Base-by-base conservation (phyloP, 2,113 vertebrate genomes). In the Saccopteryx leptura region DNA sequence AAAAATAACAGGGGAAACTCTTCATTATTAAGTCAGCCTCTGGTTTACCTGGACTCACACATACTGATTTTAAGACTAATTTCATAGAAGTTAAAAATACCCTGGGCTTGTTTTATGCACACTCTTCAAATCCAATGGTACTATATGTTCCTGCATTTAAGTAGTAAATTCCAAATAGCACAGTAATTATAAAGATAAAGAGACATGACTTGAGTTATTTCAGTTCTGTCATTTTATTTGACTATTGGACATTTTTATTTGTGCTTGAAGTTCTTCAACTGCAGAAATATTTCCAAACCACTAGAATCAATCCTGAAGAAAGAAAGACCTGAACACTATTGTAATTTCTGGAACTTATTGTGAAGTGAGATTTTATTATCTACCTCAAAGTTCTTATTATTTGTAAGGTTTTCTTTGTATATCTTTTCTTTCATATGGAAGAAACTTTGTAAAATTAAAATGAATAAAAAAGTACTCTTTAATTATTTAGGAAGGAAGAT, bases 201-300 rank as follows among this genome's bases (percentile, higher is more conserved):
- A 91, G 63, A 69, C 11, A 66, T n/a, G 88, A 91, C 76, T 52
- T 54, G 39, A 63, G n/a, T 78, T 71, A 89, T 71, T 84, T 84
- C 54, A 18, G 17, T 93, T 68, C 78, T 72, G 63, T 63, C 54
- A 72, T 71, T 71, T 63, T 65, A 2, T 65, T 18, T 13, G n/a
- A 71, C 56, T 72, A 89, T 48, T 71, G 84, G 71, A 56, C 5
- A 21, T 83, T 91, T 80, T 81, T 28, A 50, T 63, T 71, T 83
- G 50, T 78, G 48, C n/a, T 92, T 95, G 8, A 9, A 72, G 90
- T n/a, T 84, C 84, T 88, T 60, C 66, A 18, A 71, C 46, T 78
- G 18, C 54, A 78, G 54, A 95, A 76, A 95, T 83, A 92, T 60
- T 76, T 89, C 56, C 83, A 88, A 71, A 58, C 31, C 14, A 48